Percentiles rank a stretch among this genome's conserved stretches.
These are phyloP conservation scores for Gymnothorax reevesii DNA, from an alignment of 2,797 vertebrate genomes.

Conservation along the genomic window DNA sequence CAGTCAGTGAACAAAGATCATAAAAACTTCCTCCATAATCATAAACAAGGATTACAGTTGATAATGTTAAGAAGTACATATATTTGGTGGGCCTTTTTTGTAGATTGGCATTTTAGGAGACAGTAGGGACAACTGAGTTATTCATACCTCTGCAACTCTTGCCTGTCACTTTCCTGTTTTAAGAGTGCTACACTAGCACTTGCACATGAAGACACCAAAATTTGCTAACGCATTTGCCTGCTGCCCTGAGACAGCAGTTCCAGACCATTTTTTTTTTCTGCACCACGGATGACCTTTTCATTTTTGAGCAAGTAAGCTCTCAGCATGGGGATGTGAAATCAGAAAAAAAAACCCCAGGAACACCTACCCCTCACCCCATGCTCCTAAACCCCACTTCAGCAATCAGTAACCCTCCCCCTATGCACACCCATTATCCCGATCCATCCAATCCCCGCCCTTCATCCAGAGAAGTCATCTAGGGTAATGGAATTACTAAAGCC, in stretches of 20 bases:
- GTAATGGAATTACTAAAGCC: background rate
- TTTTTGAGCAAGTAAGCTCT: too few relatives aligned
- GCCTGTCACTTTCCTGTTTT: background rate
- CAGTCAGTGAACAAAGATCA: background rate
- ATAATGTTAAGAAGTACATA: background rate
- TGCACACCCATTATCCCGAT: too few relatives aligned
- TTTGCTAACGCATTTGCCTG: background rate
- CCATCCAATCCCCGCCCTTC: too few relatives aligned
- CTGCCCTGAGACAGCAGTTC: background rate
- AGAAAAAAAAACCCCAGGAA: too few relatives aligned
- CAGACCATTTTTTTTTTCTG: too few relatives aligned
- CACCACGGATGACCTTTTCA: too few relatives aligned
- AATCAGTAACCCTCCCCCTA: background rate
- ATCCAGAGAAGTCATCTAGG: background rate
- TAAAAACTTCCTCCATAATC: background rate
- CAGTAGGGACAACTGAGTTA: background rate
- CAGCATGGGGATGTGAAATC: too few relatives aligned
- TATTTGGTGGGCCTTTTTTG: background rate
- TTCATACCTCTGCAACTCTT: too few relatives aligned
- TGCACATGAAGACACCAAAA: too few relatives aligned
- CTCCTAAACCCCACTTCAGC: background rate
- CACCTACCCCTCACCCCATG: too few relatives aligned
- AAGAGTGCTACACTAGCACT: background rate
- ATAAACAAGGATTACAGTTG: background rate
- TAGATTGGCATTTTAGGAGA: background rate